These are phyloP conservation scores for Corvus hawaiiensis DNA, from an alignment of 2,113 vertebrate species.

Conservation along the genomic window DNA sequence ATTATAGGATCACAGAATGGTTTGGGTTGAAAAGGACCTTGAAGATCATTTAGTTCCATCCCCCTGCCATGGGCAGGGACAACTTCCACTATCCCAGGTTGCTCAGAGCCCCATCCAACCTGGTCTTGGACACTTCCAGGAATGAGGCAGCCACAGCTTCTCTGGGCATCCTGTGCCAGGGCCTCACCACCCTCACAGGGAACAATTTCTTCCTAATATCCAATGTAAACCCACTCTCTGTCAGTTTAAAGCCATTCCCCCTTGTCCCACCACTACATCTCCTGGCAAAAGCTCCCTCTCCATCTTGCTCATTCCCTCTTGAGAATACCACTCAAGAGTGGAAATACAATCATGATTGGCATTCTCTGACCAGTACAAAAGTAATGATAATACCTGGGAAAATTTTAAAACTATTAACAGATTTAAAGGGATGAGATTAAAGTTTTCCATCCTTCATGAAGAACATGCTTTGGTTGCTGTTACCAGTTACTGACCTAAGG, in stretches of 20 bases:
- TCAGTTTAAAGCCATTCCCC: neutral
- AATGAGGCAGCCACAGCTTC: neutral
- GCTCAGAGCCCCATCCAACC: rapidly evolving
- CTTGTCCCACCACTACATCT: neutral
- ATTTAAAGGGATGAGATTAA: neutral
- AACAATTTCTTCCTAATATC: neutral
- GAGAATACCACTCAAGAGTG: neutral
- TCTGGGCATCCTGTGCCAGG: neutral
- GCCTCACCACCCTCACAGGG: neutral
- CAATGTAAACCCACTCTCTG: neutral
- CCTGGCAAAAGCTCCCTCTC: neutral
- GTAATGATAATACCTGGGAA: neutral
- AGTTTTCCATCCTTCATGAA: neutral
- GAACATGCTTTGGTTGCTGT: neutral
- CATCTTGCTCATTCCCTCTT: neutral
- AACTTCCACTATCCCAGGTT: rapidly evolving
- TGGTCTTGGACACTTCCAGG: neutral
- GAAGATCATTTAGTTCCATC: too few relatives aligned
- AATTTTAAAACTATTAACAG: neutral
- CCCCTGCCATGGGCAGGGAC: neutral
- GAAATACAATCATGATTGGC: neutral
- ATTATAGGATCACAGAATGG: neutral
- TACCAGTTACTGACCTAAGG: neutral
- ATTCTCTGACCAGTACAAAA: neutral
- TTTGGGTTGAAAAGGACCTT: neutral